Evolutionary conservation across 2,797 vertebrate species (phyloP).

Genomic region (Sphaeramia orbicularis): DNA sequence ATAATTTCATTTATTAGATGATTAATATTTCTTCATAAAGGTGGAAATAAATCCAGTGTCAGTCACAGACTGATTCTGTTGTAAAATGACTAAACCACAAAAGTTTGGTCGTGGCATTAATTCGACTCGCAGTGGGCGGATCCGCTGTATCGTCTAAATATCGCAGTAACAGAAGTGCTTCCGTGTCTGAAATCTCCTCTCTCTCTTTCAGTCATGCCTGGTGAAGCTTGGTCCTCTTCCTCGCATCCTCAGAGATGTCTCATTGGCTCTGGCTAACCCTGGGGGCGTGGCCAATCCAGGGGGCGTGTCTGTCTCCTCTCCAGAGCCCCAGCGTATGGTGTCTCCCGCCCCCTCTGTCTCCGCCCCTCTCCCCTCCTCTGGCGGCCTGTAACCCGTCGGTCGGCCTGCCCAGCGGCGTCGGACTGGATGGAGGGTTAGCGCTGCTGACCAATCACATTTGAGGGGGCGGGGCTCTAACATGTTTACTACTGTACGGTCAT

Average conservation of each 20-base stretch:
- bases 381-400: constrained; percentile 90
- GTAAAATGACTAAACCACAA: too few relatives aligned
- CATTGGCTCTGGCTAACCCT: constrained; percentile 89
- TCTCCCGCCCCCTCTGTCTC: constrained; percentile 81
- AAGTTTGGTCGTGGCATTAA: too few relatives aligned
- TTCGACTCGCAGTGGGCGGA: too few relatives aligned
- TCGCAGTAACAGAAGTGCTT: too few relatives aligned
- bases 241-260: constrained; percentile 94
- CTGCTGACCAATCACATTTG: neutral
- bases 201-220: constrained; percentile 85
- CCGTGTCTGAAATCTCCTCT: too few relatives aligned
- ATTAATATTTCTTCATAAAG: too few relatives aligned
- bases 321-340: constrained; percentile 84
- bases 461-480: neutral
- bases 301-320: constrained; percentile 85
- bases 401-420: constrained; percentile 91
- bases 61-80: too few relatives aligned
- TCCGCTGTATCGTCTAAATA: too few relatives aligned
- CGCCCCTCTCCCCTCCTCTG: constrained; percentile 76
- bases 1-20: too few relatives aligned
- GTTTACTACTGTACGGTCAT: too few relatives aligned
- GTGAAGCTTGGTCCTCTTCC: constrained; percentile 93
- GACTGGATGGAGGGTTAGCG: constrained; percentile 85
- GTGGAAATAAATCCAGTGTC: too few relatives aligned
- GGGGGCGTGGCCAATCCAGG: constrained; percentile 86